These are phyloP conservation scores for Tineola bisselliella DNA, from an alignment of 2,888 invertebrate species.

Conservation along the genomic window DNA sequence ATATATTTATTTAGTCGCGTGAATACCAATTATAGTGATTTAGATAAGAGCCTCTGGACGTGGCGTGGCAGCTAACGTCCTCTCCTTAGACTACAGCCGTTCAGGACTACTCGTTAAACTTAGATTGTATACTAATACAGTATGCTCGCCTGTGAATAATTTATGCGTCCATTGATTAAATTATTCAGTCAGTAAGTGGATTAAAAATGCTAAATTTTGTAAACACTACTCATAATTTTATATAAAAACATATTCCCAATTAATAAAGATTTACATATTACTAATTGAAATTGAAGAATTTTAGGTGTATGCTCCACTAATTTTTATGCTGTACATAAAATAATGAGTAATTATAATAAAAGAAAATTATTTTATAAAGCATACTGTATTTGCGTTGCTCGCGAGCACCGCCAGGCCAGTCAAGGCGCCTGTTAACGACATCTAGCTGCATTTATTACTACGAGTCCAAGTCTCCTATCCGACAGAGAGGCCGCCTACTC, in stretches of 20 bases:
- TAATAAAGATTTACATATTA: too few relatives aligned
- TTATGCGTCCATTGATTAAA: not conserved
- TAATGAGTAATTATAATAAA: too few relatives aligned
- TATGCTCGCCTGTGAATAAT: not conserved
- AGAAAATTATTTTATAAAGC: not conserved
- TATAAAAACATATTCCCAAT: too few relatives aligned
- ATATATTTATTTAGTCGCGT: slow-evolving; percentile 13
- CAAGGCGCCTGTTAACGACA: slow-evolving; percentile 31
- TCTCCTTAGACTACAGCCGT: slow-evolving; percentile 3
- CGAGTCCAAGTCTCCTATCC: not conserved
- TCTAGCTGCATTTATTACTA: slow-evolving; percentile 30
- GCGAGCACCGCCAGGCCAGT: slow-evolving; percentile 12
- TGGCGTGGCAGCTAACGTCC: slow-evolving; percentile 12
- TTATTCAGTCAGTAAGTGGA: not conserved
- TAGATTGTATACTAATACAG: slow-evolving; percentile 5
- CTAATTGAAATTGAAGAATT: too few relatives aligned
- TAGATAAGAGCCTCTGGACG: slow-evolving; percentile 15
- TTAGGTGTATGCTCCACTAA: too few relatives aligned
- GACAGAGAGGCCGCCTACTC: slow-evolving; percentile 11
- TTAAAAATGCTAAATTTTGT: too few relatives aligned
- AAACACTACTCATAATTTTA: too few relatives aligned
- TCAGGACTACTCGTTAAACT: slow-evolving; percentile 5
- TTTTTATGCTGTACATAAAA: too few relatives aligned
- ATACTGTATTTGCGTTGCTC: not conserved
- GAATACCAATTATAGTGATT: slow-evolving; percentile 18